Percentiles rank a stretch among this genome's conserved stretches.
These are phyloP conservation scores for Bufo gargarizans DNA, from an alignment of 2,113 vertebrate species.

Conservation along the genomic window DNA sequence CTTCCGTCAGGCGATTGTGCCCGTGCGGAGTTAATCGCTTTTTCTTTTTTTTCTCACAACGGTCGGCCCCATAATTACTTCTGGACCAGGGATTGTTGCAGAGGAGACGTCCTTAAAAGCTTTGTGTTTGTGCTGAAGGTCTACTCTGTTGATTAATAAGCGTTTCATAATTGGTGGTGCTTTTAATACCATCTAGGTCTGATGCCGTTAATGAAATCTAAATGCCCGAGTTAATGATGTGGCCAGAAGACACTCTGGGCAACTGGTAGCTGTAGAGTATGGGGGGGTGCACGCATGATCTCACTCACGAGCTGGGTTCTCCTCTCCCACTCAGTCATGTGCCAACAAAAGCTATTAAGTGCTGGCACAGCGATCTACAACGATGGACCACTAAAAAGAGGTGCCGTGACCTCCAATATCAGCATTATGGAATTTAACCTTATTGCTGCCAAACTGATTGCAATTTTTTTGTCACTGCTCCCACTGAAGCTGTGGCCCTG, in stretches of 20 bases:
- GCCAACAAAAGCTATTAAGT: constrained; percentile 56
- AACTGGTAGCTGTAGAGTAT: constrained; percentile 72
- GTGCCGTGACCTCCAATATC: constrained; percentile 46
- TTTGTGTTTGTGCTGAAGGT: constrained; percentile 67
- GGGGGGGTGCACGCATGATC: constrained; percentile 67
- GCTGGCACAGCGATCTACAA: constrained; percentile 51
- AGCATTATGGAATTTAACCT: constrained; percentile 52
- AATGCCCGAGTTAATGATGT: constrained; percentile 83
- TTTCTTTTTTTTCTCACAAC: background rate
- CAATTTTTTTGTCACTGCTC: background rate
- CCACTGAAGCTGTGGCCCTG: background rate
- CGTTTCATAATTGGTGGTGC: constrained; percentile 83
- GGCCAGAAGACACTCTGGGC: constrained; percentile 80
- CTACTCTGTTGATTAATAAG: constrained; percentile 83
- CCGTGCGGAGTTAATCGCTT: constrained; percentile 31
- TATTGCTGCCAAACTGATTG: background rate
- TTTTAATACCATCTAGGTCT: constrained; percentile 85
- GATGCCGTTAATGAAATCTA: constrained; percentile 87
- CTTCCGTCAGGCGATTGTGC: background rate
- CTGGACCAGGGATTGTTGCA: constrained; percentile 62
- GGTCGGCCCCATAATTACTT: constrained; percentile 23
- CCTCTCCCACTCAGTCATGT: constrained; percentile 54
- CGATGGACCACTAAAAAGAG: constrained; percentile 49
- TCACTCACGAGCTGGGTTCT: constrained; percentile 44
- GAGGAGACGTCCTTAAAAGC: constrained; percentile 62